Conservation (phyloP, 2,113 vertebrate species). For the Chaetura pelagica region DNA sequence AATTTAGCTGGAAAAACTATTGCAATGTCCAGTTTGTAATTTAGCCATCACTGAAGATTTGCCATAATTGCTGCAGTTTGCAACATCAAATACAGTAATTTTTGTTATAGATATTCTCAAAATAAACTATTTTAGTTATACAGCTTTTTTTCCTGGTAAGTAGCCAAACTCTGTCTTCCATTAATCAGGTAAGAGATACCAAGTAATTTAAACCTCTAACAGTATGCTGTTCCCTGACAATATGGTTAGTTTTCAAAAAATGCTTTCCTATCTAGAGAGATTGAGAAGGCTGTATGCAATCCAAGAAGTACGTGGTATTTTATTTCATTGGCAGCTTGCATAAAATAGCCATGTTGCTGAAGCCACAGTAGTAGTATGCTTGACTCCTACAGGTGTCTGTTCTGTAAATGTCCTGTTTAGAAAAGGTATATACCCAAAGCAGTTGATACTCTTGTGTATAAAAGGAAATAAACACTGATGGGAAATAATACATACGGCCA, state of each 20-base stretch:
- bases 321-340: neutral
- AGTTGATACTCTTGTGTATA: neutral
- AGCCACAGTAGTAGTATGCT: neutral
- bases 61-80: neutral
- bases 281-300: neutral
- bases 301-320: neutral
- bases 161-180: neutral
- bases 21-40: neutral
- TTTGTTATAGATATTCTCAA: neutral
- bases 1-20: neutral
- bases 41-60: neutral
- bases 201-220: neutral
- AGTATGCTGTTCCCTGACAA: neutral
- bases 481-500: neutral
- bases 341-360: neutral
- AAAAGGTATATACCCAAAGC: neutral
- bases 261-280: neutral
- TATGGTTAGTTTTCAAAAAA: neutral
- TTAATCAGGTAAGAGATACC: neutral
- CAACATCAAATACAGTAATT: neutral
- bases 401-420: neutral
- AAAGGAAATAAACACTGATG: neutral
- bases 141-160: neutral
- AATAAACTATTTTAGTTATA: conserved; percentile 48
- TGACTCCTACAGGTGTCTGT: neutral